A percentile compares a stretch with the other conserved stretches of the same genome.
phyloP scores from a whole-genome alignment of 53 echinoderm and acorn worm genomes.

The Crossaster papposus region DNA sequence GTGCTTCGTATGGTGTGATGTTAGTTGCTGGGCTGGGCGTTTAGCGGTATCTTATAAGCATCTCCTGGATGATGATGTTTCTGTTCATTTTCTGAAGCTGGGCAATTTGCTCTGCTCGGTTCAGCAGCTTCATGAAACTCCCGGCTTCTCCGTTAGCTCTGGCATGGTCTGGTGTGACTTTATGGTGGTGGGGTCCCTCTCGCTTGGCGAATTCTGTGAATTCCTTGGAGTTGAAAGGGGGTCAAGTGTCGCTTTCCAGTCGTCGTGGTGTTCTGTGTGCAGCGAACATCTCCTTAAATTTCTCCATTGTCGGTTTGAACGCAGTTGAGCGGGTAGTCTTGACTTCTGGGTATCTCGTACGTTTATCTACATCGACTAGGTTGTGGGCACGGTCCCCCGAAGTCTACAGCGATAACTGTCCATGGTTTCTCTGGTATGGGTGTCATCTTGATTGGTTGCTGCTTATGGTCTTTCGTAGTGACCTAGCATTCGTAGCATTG shows the following conservation, averaged over 20 bases:
- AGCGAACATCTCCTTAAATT: slow-evolving; percentile 60
- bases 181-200: slow-evolving; percentile 67
- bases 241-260: slow-evolving; percentile 64
- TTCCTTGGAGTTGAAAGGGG: slow-evolving; percentile 68
- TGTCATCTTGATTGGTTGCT: slow-evolving; percentile 64
- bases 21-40: slow-evolving; percentile 58
- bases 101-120: slow-evolving; percentile 60
- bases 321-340: slow-evolving; percentile 62
- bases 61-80: slow-evolving; percentile 42
- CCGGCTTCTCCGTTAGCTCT: too few relatives aligned
- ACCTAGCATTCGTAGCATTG: slow-evolving; percentile 64
- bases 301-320: slow-evolving; percentile 56
- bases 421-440: slow-evolving; percentile 60
- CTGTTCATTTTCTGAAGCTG: slow-evolving; percentile 24
- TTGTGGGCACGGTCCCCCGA: slow-evolving; percentile 68
- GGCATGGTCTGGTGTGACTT: slow-evolving; percentile 68
- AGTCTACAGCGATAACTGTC: slow-evolving; percentile 49
- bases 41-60: slow-evolving; percentile 50
- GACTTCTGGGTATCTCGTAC: slow-evolving; percentile 69
- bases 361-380: slow-evolving; percentile 62
- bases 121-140: slow-evolving; percentile 71
- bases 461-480: slow-evolving; percentile 59
- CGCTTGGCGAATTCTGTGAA: slow-evolving; percentile 63
- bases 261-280: slow-evolving; percentile 61
- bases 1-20: slow-evolving; percentile 33